Evolutionary conservation across 2,888 invertebrate species (phyloP).

Genomic region (Coelinius sp.): DNA sequence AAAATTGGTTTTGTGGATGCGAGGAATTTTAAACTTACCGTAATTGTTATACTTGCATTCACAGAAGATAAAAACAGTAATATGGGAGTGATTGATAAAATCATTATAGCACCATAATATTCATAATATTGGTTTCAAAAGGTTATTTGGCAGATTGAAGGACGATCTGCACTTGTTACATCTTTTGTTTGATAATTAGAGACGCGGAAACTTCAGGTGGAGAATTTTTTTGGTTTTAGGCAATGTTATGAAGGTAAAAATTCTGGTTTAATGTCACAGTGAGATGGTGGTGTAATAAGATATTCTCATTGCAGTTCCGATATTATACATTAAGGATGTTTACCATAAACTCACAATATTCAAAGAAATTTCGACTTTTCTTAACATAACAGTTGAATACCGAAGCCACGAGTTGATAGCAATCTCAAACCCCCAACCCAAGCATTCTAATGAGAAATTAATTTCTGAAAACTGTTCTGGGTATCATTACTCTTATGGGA

Average conservation of each 20-base stretch:
- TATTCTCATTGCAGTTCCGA: slow-evolving; percentile 11
- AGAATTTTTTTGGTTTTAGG: background rate
- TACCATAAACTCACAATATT: too few species aligned
- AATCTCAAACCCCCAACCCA: too few species aligned
- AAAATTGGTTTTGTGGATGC: background rate
- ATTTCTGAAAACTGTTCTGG: too few species aligned
- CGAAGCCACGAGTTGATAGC: too few species aligned
- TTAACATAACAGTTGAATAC: too few species aligned
- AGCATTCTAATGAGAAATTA: too few species aligned
- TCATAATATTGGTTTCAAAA: background rate
- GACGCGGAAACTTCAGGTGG: background rate
- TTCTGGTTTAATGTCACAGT: slow-evolving; percentile 26
- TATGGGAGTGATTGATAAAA: background rate
- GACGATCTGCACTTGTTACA: background rate
- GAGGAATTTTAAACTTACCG: slow-evolving; percentile 11
- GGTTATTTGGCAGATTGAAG: background rate
- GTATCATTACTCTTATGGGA: too few species aligned
- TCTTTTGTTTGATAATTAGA: background rate
- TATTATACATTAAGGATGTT: too few species aligned
- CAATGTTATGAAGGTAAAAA: background rate
- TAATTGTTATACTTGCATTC: background rate
- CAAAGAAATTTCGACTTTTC: too few species aligned
- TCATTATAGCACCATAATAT: background rate
- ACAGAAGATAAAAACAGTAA: background rate
- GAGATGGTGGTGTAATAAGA: slow-evolving; percentile 69